Base-by-base conservation (phyloP, 2,888 invertebrate genomes). In the Pimpla rufipes region DNA sequence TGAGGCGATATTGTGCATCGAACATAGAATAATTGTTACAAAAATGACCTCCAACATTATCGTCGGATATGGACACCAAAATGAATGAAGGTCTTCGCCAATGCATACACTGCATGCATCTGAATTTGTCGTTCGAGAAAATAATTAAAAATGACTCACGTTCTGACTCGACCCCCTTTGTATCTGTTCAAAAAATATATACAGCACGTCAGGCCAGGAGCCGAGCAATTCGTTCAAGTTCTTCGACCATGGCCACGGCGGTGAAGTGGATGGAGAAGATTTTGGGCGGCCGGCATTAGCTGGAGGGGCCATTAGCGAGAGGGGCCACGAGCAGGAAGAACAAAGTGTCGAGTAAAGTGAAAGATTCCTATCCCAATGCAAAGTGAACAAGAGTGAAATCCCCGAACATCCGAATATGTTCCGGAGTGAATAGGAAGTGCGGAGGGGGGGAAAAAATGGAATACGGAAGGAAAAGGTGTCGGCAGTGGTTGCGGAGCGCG, bases 391-490 rank as follows among this genome's bases (percentile, higher is more conserved):
- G 18, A 21, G 40, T 64, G 21, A 64, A 64, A 55, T 57, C 40
- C 40, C 37, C 23, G 70, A 71, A 71, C 42, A 55, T 57, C 42
- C n/a, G 71, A 57, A 42, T 37, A 64, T 45, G 55, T 11, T 11
- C 71, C 5, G 4, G 71, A 71, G 57, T 71, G 71, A 57, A 55
- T 70, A 70, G 37, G 52, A 70, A 70, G 37, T 52, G n/a, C n/a
- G 23, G 42, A 29, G n/a, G 10, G 29, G 16, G 1, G 8, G n/a
- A 23, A 42, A 23, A 29, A 37, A 37, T 16, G 13, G 40, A 70
- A 55, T 37, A 11, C 8, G 23, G 37, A 50, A 35, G 21, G 11
- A 35, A n/a, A 71, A 42, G 21, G 21, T 42, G 18, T 71, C 57
- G 71, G 16, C 57, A 18, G 57, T 42, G 57, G 55, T 57, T 57